Evolutionary conservation across 2,888 invertebrate genomes (phyloP).

Genomic region (Ophion ventricosus): DNA sequence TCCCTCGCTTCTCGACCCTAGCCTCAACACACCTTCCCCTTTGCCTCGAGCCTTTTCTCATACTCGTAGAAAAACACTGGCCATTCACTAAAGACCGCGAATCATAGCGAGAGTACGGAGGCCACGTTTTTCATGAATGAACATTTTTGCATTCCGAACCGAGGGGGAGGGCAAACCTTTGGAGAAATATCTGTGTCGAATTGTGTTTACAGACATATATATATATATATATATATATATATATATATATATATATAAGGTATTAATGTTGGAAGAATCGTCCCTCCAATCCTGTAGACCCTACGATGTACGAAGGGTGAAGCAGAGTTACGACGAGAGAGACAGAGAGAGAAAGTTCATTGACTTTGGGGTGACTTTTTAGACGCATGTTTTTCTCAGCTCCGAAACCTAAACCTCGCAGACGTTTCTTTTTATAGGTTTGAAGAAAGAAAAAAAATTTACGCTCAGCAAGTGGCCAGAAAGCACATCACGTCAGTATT

Average conservation of each 20-base stretch:
- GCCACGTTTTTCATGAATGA: slow-evolving; percentile 59
- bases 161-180: neutral
- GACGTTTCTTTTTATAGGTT: slow-evolving; percentile 42
- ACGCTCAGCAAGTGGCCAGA: slow-evolving; percentile 56
- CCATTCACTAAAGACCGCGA: slow-evolving; percentile 60
- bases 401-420: slow-evolving; percentile 48
- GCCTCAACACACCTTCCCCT: slow-evolving; percentile 27
- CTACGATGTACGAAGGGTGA: slow-evolving; percentile 53
- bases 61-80: slow-evolving; percentile 38
- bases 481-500: slow-evolving; percentile 71
- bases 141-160: slow-evolving; percentile 49
- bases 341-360: slow-evolving; percentile 43
- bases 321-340: slow-evolving; percentile 10
- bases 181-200: slow-evolving; percentile 13
- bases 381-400: slow-evolving; percentile 50
- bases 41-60: slow-evolving; percentile 2
- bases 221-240: neutral
- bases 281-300: slow-evolving; percentile 22
- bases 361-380: slow-evolving; percentile 68
- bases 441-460: slow-evolving; percentile 59
- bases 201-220: slow-evolving; percentile 13
- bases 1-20: slow-evolving; percentile 50
- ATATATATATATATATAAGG: slow-evolving; percentile 11
- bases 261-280: slow-evolving; percentile 11
- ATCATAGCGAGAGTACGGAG: slow-evolving; percentile 50